Evolutionary conservation across 2,888 invertebrate species (phyloP).

Genomic region (Caenorhabditis japonica): DNA sequence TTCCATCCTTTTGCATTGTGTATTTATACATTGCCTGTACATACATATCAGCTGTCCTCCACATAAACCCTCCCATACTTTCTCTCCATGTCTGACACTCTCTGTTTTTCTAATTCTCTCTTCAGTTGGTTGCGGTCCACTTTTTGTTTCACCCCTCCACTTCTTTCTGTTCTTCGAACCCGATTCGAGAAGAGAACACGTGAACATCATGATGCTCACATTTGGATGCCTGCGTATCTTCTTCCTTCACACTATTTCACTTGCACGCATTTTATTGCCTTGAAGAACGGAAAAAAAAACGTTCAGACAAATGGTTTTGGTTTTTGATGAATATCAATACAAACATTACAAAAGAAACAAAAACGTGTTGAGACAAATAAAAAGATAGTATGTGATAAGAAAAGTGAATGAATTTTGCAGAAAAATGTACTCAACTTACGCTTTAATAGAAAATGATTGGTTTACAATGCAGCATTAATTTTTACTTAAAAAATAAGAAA

Average conservation of each 20-base stretch:
- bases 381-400: not conserved
- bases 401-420: too few relatives aligned
- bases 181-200: constrained; percentile 30
- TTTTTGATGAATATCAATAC: constrained; percentile 1
- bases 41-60: constrained; percentile 49
- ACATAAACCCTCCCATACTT: constrained; percentile 35
- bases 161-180: constrained; percentile 36
- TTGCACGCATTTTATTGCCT: constrained; percentile 5
- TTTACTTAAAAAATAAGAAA: too few relatives aligned
- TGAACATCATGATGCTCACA: constrained; percentile 29
- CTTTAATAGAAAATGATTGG: too few relatives aligned
- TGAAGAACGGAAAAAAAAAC: not conserved
- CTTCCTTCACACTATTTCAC: constrained; percentile 1
- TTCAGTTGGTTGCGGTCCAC: too few relatives aligned
- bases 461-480: too few relatives aligned
- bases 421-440: too few relatives aligned
- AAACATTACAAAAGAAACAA: constrained; percentile 25
- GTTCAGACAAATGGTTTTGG: constrained; percentile 14
- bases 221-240: constrained; percentile 12
- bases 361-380: constrained; percentile 23
- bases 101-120: not conserved
- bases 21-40: constrained; percentile 33
- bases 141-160: constrained; percentile 16
- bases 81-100: constrained; percentile 24
- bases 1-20: constrained; percentile 20